phyloP scores from a whole-genome alignment of 1,140 invertebrate genomes.

The Cydia pomonella region DNA sequence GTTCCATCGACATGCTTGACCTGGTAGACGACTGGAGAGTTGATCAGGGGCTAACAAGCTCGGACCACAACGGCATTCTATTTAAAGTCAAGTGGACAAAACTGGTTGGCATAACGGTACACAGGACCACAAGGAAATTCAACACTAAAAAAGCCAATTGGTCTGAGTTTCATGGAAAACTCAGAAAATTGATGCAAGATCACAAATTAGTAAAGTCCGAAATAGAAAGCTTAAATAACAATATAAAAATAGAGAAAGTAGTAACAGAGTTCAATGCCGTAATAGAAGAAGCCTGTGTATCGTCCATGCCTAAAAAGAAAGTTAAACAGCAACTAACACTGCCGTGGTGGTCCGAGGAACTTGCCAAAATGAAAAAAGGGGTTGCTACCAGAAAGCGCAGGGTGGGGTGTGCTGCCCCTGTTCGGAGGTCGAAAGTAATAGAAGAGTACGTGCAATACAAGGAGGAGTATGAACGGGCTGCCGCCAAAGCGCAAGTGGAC shows the following conservation, averaged over 20 bases:
- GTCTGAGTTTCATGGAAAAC: too few relatives aligned
- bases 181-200: neutral
- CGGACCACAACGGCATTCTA: constrained; percentile 22
- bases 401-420: constrained; percentile 5
- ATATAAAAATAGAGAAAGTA: too few relatives aligned
- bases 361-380: constrained; percentile 1
- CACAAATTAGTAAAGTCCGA: neutral
- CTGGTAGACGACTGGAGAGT: constrained; percentile 9
- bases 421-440: neutral
- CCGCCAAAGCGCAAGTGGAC: neutral
- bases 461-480: neutral
- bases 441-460: neutral
- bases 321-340: neutral
- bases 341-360: constrained; percentile 22
- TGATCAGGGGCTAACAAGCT: neutral
- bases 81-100: neutral
- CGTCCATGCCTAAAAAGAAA: neutral
- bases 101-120: too few relatives aligned
- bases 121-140: too few relatives aligned
- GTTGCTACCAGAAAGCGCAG: constrained; percentile 5
- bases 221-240: too few relatives aligned
- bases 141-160: too few relatives aligned
- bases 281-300: neutral
- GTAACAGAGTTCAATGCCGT: neutral
- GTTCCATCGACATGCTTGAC: neutral